Evolutionary conservation across 2,888 invertebrate species (phyloP).

Genomic region (Dastarcus helophoroides): DNA sequence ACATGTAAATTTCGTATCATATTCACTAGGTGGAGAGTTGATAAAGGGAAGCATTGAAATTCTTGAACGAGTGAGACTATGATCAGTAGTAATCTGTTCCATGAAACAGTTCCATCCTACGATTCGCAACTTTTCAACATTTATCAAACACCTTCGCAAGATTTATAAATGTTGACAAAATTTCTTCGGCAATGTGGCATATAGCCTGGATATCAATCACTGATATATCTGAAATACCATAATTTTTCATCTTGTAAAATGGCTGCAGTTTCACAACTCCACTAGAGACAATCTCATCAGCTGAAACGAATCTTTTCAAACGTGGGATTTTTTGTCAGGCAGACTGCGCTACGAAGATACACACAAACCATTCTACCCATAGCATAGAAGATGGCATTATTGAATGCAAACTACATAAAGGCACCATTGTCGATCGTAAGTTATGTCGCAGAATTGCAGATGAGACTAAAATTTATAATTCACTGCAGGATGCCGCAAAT

Average conservation of each 20-base stretch:
- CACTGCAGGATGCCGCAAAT: not conserved
- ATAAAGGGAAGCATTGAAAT: constrained; percentile 13
- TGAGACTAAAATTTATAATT: constrained; percentile 6
- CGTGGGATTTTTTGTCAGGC: constrained; percentile 5
- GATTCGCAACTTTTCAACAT: not conserved
- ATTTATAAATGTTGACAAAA: not conserved
- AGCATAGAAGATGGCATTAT: constrained; percentile 6
- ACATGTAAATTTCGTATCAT: constrained; percentile 15
- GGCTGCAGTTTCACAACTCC: too few species aligned
- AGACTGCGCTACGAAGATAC: constrained; percentile 7
- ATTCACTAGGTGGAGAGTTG: constrained; percentile 12
- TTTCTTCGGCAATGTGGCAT: too few species aligned
- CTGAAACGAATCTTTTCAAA: too few species aligned
- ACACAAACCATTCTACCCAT: constrained; percentile 11
- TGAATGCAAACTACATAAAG: constrained; percentile 1
- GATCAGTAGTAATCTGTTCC: constrained; percentile 12
- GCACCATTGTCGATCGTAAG: too few species aligned
- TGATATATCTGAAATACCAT: too few species aligned
- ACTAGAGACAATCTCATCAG: too few species aligned
- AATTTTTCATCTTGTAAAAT: too few species aligned
- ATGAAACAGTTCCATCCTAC: constrained; percentile 18
- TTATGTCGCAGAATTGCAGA: too few species aligned
- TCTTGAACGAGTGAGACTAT: not conserved
- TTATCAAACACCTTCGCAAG: not conserved
- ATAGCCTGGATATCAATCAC: too few species aligned